Evolutionary conservation across 2,888 invertebrate genomes (phyloP).

Genomic region (Oscheius sp.): DNA sequence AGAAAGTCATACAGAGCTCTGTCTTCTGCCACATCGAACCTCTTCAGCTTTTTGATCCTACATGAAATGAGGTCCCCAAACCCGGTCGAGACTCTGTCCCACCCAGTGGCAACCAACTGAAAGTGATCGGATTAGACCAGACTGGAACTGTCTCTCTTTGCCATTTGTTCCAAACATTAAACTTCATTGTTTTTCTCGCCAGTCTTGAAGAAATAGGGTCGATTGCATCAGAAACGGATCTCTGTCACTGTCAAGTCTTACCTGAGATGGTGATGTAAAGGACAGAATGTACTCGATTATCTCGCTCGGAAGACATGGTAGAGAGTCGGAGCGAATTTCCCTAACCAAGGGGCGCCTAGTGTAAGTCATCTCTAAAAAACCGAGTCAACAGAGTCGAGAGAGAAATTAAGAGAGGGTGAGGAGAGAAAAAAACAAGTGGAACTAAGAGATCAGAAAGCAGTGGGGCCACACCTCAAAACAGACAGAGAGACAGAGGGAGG

Average conservation of each 20-base stretch:
- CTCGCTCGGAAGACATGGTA: constrained; percentile 15
- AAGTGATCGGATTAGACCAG: neutral
- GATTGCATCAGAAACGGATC: constrained; percentile 19
- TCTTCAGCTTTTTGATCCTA: constrained; percentile 34
- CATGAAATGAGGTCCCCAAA: constrained; percentile 39
- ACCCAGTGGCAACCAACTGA: constrained; percentile 51
- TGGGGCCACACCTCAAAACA: neutral
- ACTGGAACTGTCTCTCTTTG: constrained; percentile 5
- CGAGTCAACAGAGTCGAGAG: neutral
- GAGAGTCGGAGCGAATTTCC: constrained; percentile 21
- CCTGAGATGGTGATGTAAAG: constrained; percentile 12
- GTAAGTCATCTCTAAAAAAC: constrained; percentile 8
- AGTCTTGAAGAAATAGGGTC: neutral
- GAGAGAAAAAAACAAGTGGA: too few relatives aligned
- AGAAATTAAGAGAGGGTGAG: too few relatives aligned
- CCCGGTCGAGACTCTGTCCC: constrained; percentile 43
- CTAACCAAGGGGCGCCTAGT: constrained; percentile 8
- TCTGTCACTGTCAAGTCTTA: neutral
- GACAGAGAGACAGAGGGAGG: neutral
- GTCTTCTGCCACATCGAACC: constrained; percentile 45
- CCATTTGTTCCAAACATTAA: constrained; percentile 4
- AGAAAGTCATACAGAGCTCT: constrained; percentile 42
- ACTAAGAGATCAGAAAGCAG: too few relatives aligned
- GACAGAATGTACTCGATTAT: constrained; percentile 27
- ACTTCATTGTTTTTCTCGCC: neutral